Evolutionary conservation across 1,140 invertebrate species (phyloP), one percentile per base, ranked within the genome.

Genomic region (Chlorops oryzae): DNA sequence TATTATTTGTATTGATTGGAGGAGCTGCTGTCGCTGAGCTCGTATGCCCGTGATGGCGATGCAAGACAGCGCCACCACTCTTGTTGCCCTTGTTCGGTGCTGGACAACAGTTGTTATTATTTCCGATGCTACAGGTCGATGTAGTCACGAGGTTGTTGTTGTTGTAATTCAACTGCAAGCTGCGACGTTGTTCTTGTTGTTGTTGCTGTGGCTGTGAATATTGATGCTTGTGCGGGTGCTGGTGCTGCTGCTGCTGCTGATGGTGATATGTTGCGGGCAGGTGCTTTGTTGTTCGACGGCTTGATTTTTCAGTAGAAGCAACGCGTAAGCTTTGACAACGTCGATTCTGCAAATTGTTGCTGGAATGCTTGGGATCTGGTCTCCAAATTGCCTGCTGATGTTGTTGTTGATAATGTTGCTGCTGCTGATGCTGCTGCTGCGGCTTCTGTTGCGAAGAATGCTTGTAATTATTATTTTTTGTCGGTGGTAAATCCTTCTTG

Each of bases 71-170:
- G n/a, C 43, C 27, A 35, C 28, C 24, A 39, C 38, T n/a, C n/a
- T 46, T 2, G 15, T 15, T 22, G 22, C 21, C 10, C 3, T 6
- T 22, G 13, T 25, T 40, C 7, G 15, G 9, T 10, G 28, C 15
- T 32, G 28, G 27, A 32, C 50, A 50, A 17, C 28, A 47, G 47
- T 50, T 50, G 27, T 49, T 51, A 38, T 45, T 54, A 38, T 42
- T 41, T 25, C 38, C 27, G 21, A 18, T 43, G 13, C 39, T 46
- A 18, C 50, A 52, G 23, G 54, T 41, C 23, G 54, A 44, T 25
- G 54, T 62, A 48, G 63, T 65, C 47, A 66, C 60, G 51, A 66
- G 56, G 56, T 66, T 69, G 24, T 24, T 45, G 57, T 66, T 65
- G 46, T 65, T 65, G 41, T 68, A 65, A 54, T 59, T 68, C 2